Percentiles rank a stretch among this genome's conserved stretches.
These are phyloP conservation scores for Sarcophaga bullata DNA, from an alignment of 1,140 invertebrate species.

Conservation along the genomic window DNA sequence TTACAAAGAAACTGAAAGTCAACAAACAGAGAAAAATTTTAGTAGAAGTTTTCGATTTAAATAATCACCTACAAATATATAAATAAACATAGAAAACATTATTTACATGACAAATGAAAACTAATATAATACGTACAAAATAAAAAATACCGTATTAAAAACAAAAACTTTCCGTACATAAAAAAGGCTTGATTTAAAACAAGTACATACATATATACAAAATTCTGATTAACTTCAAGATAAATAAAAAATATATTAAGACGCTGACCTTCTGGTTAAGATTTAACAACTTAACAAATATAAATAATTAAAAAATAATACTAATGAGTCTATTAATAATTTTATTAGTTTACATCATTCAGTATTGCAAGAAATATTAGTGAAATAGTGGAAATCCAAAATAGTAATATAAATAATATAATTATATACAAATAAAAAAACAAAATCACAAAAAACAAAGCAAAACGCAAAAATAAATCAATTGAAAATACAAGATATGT, in stretches of 20 bases:
- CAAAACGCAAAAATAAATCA: neutral
- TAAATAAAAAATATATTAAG: constrained; percentile 47
- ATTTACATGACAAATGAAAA: neutral
- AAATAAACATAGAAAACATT: constrained; percentile 18
- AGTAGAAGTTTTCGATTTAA: constrained; percentile 19
- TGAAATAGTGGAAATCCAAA: neutral
- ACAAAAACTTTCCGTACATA: neutral
- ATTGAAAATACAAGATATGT: constrained; percentile 27
- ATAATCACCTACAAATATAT: constrained; percentile 26
- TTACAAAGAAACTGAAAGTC: neutral
- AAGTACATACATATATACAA: too few relatives aligned
- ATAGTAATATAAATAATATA: neutral
- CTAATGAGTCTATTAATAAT: too few relatives aligned
- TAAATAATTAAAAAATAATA: constrained; percentile 24
- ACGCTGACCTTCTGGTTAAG: constrained; percentile 56
- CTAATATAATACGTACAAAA: neutral
- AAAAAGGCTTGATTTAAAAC: neutral
- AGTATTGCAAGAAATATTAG: neutral
- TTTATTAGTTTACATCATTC: constrained; percentile 29
- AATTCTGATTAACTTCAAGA: constrained; percentile 47
- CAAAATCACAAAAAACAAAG: neutral
- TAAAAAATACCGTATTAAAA: neutral
- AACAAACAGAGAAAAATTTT: neutral
- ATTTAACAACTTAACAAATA: constrained; percentile 37
- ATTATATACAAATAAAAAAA: neutral